phyloP scores from a whole-genome alignment of 2,888 invertebrate species.

The Temnothorax rugatulus region DNA sequence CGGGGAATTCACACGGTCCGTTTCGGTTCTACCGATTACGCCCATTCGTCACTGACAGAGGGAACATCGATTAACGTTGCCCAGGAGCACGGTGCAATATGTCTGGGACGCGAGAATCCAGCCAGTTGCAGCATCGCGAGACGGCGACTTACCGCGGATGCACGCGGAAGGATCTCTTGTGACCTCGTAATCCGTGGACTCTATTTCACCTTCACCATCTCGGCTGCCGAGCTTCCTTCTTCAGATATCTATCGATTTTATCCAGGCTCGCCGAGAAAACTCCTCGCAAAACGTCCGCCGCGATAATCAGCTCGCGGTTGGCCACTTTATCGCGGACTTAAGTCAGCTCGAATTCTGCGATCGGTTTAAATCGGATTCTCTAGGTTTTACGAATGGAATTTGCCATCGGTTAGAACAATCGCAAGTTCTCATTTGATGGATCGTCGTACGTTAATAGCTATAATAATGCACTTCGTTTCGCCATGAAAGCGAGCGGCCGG shows the following conservation, averaged over 20 bases:
- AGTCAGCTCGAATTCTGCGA: background rate
- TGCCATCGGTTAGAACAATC: slow-evolving; percentile 19
- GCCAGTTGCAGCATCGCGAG: slow-evolving; percentile 68
- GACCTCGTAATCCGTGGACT: slow-evolving; percentile 72
- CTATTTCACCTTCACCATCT: slow-evolving; percentile 66
- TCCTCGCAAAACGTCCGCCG: background rate
- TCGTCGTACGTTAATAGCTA: slow-evolving; percentile 39
- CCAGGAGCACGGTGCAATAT: slow-evolving; percentile 76
- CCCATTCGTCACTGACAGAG: slow-evolving; percentile 80
- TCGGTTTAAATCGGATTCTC: background rate
- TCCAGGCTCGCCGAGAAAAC: slow-evolving; percentile 13
- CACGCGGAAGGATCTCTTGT: slow-evolving; percentile 75
- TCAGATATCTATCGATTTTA: slow-evolving; percentile 65
- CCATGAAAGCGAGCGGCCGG: slow-evolving; percentile 6
- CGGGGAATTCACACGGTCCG: slow-evolving; percentile 82
- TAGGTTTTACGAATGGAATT: slow-evolving; percentile 12
- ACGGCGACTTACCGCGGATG: slow-evolving; percentile 72
- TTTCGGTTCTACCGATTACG: slow-evolving; percentile 81
- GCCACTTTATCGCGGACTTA: background rate
- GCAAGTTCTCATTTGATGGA: slow-evolving; percentile 7
- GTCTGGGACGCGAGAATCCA: slow-evolving; percentile 75
- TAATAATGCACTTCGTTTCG: slow-evolving; percentile 38
- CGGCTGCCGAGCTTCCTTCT: slow-evolving; percentile 34
- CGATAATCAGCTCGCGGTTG: background rate
- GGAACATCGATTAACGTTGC: slow-evolving; percentile 79